Evolutionary conservation across 2,113 vertebrate species (phyloP).

Genomic region (Oxygymnocypris stewartii): DNA sequence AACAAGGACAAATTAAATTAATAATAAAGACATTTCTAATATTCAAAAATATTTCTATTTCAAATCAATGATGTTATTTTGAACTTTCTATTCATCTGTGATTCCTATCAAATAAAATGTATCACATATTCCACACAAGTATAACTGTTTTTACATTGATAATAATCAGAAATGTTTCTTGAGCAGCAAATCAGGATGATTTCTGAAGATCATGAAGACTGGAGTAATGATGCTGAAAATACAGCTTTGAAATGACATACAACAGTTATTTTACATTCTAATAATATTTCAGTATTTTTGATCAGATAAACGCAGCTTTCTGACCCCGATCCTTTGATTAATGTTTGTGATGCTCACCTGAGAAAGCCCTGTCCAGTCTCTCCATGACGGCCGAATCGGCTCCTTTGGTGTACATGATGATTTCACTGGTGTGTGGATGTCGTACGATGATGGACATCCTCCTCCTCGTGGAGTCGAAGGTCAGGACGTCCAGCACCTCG

Average conservation of each 20-base stretch:
- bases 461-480: constrained; percentile 86
- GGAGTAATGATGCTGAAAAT: neutral
- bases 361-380: constrained; percentile 77
- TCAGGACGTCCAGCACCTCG: constrained; percentile 84
- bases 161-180: too few relatives aligned
- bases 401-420: constrained; percentile 89
- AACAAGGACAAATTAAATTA: too few relatives aligned
- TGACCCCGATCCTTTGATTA: neutral
- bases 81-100: too few relatives aligned
- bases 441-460: constrained; percentile 94
- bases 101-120: too few relatives aligned
- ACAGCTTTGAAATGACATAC: neutral
- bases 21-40: too few relatives aligned
- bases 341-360: constrained; percentile 68
- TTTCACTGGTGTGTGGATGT: constrained; percentile 84
- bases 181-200: too few relatives aligned
- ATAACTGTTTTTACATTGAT: too few relatives aligned
- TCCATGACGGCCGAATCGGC: constrained; percentile 93
- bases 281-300: neutral
- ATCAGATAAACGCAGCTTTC: neutral
- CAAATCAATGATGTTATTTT: too few relatives aligned
- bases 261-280: neutral
- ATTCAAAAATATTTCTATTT: too few relatives aligned
- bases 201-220: too few relatives aligned
- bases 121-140: too few relatives aligned